Evolutionary conservation across 2,888 invertebrate genomes (phyloP).

Genomic region (Fabriciana adippe): DNA sequence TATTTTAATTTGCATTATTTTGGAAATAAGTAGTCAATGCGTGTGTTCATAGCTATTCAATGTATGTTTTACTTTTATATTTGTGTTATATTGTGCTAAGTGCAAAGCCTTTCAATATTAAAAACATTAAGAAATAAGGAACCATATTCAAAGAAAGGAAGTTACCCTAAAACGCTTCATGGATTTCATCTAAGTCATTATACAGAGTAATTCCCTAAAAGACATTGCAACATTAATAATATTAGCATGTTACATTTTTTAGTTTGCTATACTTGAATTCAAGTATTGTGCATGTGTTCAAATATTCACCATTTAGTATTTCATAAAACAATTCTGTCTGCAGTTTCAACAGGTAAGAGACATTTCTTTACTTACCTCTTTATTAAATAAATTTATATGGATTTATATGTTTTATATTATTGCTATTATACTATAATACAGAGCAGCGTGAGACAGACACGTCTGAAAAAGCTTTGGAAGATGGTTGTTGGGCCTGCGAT

Average conservation of each 20-base stretch:
- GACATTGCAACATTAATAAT: too few species aligned
- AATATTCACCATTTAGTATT: not conserved
- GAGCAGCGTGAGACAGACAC: slow-evolving; percentile 17
- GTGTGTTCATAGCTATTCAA: slow-evolving; percentile 73
- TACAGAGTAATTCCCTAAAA: too few species aligned
- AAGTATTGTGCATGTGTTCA: slow-evolving; percentile 11
- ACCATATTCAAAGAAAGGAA: too few species aligned
- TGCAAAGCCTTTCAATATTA: too few species aligned
- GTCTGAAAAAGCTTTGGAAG: slow-evolving; percentile 32
- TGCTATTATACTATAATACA: slow-evolving; percentile 15
- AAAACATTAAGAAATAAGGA: too few species aligned
- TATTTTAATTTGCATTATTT: slow-evolving; percentile 35
- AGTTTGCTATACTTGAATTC: too few species aligned
- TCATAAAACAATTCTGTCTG: not conserved
- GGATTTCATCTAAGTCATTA: too few species aligned
- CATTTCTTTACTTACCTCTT: not conserved
- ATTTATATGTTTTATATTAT: not conserved
- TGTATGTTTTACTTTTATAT: slow-evolving; percentile 5
- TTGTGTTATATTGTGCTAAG: too few species aligned
- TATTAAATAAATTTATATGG: not conserved
- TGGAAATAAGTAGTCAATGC: slow-evolving; percentile 42
- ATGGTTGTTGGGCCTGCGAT: slow-evolving; percentile 81
- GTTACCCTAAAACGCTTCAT: too few species aligned
- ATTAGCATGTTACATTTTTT: too few species aligned
- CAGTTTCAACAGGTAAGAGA: slow-evolving; percentile 9